phyloP scores from a whole-genome alignment of 2,113 vertebrate species.

The Bubo blakistoni region DNA sequence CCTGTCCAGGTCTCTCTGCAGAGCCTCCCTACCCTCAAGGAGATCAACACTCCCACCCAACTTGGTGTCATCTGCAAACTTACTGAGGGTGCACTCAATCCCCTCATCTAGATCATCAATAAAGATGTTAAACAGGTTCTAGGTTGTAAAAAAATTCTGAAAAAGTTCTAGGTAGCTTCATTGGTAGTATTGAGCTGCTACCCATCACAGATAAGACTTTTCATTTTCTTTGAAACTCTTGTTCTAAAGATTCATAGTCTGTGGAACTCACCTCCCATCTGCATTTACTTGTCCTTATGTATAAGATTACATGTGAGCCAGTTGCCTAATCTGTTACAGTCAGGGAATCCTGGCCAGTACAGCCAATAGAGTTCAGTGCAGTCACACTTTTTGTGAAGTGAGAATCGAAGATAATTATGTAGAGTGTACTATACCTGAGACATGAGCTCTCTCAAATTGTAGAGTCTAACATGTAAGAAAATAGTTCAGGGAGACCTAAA shows the following conservation, averaged over 20 bases:
- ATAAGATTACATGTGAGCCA: neutral
- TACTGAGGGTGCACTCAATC: no score
- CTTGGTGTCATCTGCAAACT: no score
- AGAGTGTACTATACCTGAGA: neutral
- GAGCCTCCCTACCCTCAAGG: no score
- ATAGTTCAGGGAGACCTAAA: neutral
- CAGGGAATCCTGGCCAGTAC: neutral
- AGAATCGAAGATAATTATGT: neutral
- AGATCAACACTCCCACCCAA: no score
- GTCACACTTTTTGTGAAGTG: neutral
- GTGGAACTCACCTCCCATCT: neutral
- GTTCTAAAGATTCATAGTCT: neutral
- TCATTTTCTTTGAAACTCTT: neutral
- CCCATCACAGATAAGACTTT: rapidly evolving
- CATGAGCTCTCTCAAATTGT: neutral
- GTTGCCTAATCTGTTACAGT: neutral
- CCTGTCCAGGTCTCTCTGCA: no score
- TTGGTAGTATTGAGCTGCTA: neutral
- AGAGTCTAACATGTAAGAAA: neutral
- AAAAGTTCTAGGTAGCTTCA: neutral
- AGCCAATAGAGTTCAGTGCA: neutral
- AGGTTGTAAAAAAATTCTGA: no score
- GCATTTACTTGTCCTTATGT: neutral
- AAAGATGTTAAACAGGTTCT: no score
- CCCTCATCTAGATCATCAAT: no score